A percentile compares a stretch with the other conserved stretches of the same genome.
Evolutionary conservation across 1,140 invertebrate genomes (phyloP).

Genomic region (Philotrypesis tridentata): DNA sequence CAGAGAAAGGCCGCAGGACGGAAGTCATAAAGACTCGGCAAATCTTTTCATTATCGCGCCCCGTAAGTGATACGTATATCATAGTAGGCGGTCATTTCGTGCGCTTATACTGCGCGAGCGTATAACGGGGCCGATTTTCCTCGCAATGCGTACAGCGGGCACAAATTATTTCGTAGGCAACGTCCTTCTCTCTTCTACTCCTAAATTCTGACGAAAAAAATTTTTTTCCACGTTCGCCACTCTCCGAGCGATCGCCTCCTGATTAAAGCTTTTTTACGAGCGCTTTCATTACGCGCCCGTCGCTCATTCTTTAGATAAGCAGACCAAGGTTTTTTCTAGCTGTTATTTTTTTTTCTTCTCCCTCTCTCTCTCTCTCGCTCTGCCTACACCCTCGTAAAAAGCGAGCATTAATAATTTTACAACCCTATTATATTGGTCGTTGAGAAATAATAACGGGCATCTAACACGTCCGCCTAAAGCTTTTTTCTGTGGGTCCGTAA

Average conservation of each 20-base stretch:
- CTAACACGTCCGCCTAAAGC: neutral
- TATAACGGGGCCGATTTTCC: slow-evolving; percentile 55
- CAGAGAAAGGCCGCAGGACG: slow-evolving; percentile 36
- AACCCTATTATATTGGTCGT: slow-evolving; percentile 19
- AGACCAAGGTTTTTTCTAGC: neutral
- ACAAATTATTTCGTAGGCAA: slow-evolving; percentile 6
- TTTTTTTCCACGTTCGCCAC: neutral
- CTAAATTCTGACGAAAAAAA: neutral
- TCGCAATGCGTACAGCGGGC: neutral
- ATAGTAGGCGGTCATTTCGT: slow-evolving; percentile 70
- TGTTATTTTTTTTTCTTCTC: neutral
- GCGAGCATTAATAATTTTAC: slow-evolving; percentile 14
- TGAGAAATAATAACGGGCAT: neutral
- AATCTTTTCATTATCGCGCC: slow-evolving; percentile 73
- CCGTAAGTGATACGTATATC: slow-evolving; percentile 73
- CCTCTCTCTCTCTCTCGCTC: too few species aligned
- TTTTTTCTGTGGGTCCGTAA: neutral
- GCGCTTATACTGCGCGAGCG: slow-evolving; percentile 65
- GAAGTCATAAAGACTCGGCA: slow-evolving; percentile 70
- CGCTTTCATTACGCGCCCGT: neutral
- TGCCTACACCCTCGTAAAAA: neutral
- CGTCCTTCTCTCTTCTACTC: neutral
- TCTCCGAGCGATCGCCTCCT: neutral
- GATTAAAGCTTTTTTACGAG: slow-evolving; percentile 10
- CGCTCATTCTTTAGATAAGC: slow-evolving; percentile 23